Conservation (phyloP, 2,888 invertebrate genomes). For the Oxystoma pomonae region DNA sequence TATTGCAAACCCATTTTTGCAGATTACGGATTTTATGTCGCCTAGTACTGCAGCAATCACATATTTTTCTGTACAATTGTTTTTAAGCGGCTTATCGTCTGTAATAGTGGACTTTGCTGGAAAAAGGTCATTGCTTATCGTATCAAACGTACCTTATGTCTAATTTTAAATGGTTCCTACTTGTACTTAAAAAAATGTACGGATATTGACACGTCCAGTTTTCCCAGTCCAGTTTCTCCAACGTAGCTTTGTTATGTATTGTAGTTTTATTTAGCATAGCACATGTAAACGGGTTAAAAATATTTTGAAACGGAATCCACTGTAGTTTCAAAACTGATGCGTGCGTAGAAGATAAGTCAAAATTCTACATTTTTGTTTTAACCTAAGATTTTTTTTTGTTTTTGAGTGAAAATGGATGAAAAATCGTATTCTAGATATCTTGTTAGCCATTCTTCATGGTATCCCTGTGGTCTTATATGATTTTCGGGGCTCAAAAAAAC, state of each 20-base stretch:
- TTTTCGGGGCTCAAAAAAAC: too few species aligned
- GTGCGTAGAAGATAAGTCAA: too few species aligned
- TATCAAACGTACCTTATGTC: conserved; percentile 48
- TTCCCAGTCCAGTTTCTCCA: too few species aligned
- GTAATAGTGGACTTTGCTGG: conserved; percentile 56
- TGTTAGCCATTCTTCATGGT: too few species aligned
- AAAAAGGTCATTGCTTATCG: conserved; percentile 50
- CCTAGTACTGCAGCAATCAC: conserved; percentile 40
- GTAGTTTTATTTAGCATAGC: conserved; percentile 49
- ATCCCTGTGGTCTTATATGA: too few species aligned
- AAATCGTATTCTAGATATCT: too few species aligned
- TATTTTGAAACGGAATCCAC: too few species aligned
- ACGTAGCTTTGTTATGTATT: conserved; percentile 50
- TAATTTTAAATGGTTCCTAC: conserved; percentile 46
- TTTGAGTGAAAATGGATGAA: too few species aligned
- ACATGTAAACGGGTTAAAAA: too few species aligned
- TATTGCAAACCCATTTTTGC: conserved; percentile 54
- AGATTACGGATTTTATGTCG: conserved; percentile 43
- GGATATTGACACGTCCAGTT: conserved; percentile 38
- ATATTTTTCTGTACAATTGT: conserved; percentile 51
- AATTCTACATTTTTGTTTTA: too few species aligned
- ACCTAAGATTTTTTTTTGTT: too few species aligned
- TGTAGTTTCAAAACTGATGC: too few species aligned
- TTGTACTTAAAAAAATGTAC: conserved; percentile 47
- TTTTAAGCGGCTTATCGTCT: conserved; percentile 55